phyloP scores from a whole-genome alignment of 2,888 invertebrate genomes.

The Trissolcus japonicus region DNA sequence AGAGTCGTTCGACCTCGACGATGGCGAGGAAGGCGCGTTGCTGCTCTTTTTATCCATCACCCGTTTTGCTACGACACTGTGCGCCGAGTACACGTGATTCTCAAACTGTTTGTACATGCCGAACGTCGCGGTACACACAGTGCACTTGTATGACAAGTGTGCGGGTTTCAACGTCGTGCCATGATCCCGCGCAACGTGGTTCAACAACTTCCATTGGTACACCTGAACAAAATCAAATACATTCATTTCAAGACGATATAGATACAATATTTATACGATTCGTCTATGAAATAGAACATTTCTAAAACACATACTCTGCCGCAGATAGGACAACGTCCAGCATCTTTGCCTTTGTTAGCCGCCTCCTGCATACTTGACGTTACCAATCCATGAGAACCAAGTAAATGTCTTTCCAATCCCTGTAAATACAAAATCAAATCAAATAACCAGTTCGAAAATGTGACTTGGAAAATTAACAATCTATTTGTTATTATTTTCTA shows the following conservation, averaged over 20 bases:
- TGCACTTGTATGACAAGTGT: constrained; percentile 95
- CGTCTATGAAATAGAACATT: neutral
- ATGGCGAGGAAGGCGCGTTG: constrained; percentile 77
- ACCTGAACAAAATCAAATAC: constrained; percentile 78
- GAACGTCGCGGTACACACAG: constrained; percentile 95
- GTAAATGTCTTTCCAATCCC: constrained; percentile 94
- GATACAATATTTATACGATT: no score
- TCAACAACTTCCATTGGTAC: constrained; percentile 94
- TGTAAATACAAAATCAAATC: constrained; percentile 75
- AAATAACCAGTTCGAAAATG: neutral
- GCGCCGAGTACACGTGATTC: constrained; percentile 94
- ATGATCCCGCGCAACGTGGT: constrained; percentile 94
- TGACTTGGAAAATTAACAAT: constrained; percentile 2
- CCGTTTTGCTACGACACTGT: constrained; percentile 91
- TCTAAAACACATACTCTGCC: constrained; percentile 84
- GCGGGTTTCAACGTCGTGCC: constrained; percentile 94
- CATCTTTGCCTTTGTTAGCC: constrained; percentile 95
- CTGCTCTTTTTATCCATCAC: constrained; percentile 85
- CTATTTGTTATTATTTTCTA: no score
- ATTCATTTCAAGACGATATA: no score
- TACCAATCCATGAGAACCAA: constrained; percentile 95
- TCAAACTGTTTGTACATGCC: constrained; percentile 97
- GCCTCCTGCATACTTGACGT: constrained; percentile 97
- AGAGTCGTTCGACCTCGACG: constrained; percentile 79
- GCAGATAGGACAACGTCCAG: constrained; percentile 95